Base-by-base conservation (phyloP, 2,888 invertebrate genomes). In the Lydus trimaculatus region DNA sequence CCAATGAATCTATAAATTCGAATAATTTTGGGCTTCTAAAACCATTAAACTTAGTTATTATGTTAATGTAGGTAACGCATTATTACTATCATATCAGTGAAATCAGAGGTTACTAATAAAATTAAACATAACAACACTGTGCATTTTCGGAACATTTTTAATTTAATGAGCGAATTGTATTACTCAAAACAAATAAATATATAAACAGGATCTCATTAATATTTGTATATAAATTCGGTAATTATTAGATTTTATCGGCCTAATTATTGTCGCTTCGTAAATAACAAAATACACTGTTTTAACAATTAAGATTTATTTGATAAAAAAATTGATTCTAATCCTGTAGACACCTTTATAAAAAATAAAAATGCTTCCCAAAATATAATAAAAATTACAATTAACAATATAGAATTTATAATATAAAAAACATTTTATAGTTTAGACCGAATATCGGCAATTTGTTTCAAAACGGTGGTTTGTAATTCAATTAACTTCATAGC, bases 401-500 rank as follows among this genome's bases (percentile, higher is more conserved):
- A n/a, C n/a, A n/a, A n/a, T n/a, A n/a, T n/a, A n/a, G n/a, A n/a
- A n/a, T n/a, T n/a, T n/a, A n/a, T n/a, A n/a, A 17, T 7, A 20
- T n/a, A 48, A 48, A 9, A 20, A 56, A 56, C 63, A 58, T 31
- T 69, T 90, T 92, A 95, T 82, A 95, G 85, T 85, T 93, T 95
- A 2, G 95, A 88, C 65, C 92, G 89, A 65, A 95, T 87, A 25
- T 89, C 86, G 39, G 92, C 93, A 78, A 95, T 93, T 79, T 92
- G 91, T 52, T 89, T 88, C 4, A 91, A 89, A 0, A 94, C 94
- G 7, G 90, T 89, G 68, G 90, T 89, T 80, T 95, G 95, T 72
- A 97, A 84, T 74, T 95, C 94, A 23, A 94, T 91, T 67, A 99
- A 86, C 84, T 97, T 98, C 94, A 98, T 94, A 1, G 98, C 98